Conservation (phyloP, 2,797 vertebrate species). For the Aplochiton taeniatus region DNA sequence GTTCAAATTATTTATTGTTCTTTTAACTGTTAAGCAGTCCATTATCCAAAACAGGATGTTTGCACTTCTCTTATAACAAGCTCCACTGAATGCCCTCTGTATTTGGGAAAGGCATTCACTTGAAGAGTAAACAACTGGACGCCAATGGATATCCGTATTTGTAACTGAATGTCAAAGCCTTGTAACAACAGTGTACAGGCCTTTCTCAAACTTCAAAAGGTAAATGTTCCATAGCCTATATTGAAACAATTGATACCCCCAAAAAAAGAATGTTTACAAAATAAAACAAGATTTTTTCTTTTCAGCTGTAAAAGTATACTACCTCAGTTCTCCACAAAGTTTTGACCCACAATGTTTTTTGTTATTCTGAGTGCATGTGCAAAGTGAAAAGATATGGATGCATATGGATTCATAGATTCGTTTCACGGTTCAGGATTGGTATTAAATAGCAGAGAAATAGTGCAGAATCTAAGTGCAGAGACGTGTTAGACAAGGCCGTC, state of each 20-base stretch:
- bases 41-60: constrained; percentile 31
- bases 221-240: background rate
- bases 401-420: too few relatives aligned
- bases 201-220: background rate
- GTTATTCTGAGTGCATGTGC: too few relatives aligned
- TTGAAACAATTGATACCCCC: too few relatives aligned
- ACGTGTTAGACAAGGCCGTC: background rate
- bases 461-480: too few relatives aligned
- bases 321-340: too few relatives aligned
- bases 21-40: constrained; percentile 18
- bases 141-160: constrained; percentile 1
- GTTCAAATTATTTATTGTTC: constrained; percentile 6
- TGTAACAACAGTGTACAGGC: constrained; percentile 4
- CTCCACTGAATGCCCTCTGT: constrained; percentile 42
- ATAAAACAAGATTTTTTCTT: too few relatives aligned
- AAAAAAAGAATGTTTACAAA: too few relatives aligned
- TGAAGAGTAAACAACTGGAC: constrained; percentile 34
- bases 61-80: constrained; percentile 22
- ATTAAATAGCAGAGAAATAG: too few relatives aligned
- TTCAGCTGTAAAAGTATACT: too few relatives aligned
- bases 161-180: constrained; percentile 8
- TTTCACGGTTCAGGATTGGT: too few relatives aligned
- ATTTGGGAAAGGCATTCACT: constrained; percentile 39
- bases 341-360: too few relatives aligned
- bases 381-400: too few relatives aligned